A percentile compares a stretch with the other conserved stretches of the same genome.
Evolutionary conservation across 2,888 invertebrate species (phyloP).

Genomic region (Mesoligia furuncula): DNA sequence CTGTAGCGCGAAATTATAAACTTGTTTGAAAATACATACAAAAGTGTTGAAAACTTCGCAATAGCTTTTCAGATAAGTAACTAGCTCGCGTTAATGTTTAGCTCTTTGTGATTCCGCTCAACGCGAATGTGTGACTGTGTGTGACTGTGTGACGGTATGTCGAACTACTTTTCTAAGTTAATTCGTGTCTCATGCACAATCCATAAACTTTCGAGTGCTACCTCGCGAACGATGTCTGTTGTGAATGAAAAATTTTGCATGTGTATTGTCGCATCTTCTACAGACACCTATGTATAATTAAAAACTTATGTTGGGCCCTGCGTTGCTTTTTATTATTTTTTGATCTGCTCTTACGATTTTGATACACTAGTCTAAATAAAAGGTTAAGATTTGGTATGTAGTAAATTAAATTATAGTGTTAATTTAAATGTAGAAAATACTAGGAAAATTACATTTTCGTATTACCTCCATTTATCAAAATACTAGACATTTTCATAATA

Average conservation of each 20-base stretch:
- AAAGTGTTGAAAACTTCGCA: constrained; percentile 83
- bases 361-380: background rate
- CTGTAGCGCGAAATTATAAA: constrained; percentile 75
- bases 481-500: background rate
- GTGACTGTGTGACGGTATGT: constrained; percentile 76
- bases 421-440: background rate
- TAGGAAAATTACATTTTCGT: background rate
- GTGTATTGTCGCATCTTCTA: constrained; percentile 29
- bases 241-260: constrained; percentile 74
- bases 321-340: background rate
- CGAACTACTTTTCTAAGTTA: constrained; percentile 87
- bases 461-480: background rate
- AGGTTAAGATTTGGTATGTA: background rate
- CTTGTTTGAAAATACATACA: constrained; percentile 76
- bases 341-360: background rate
- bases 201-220: constrained; percentile 82
- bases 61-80: constrained; percentile 87
- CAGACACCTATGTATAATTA: background rate
- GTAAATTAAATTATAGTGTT: background rate
- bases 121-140: constrained; percentile 67
- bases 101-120: constrained; percentile 85
- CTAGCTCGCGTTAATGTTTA: constrained; percentile 86
- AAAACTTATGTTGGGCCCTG: background rate
- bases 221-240: constrained; percentile 69
- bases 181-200: constrained; percentile 87